phyloP scores from a whole-genome alignment of 2,113 vertebrate genomes.

The Cyprinodon tularosa region DNA sequence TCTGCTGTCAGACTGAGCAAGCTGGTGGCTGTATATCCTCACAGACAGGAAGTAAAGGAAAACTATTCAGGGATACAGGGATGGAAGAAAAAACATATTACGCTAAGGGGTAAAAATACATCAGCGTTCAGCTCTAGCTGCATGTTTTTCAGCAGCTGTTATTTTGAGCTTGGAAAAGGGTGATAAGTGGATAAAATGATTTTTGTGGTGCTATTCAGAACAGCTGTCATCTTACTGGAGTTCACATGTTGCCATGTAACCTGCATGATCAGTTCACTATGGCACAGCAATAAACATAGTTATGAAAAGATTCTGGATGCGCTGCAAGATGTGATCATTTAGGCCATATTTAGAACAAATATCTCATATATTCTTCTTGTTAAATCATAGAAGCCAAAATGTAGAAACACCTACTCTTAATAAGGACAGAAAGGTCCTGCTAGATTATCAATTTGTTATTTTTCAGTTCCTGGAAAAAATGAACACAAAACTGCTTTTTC shows the following conservation, averaged over 20 bases:
- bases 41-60: constrained; percentile 68
- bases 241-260: neutral
- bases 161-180: constrained; percentile 29
- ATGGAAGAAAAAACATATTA: constrained; percentile 41
- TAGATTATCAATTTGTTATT: neutral
- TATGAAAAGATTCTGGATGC: neutral
- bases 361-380: neutral
- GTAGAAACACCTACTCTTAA: neutral
- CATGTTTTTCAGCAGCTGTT: constrained; percentile 31
- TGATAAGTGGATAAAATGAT: constrained; percentile 28
- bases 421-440: neutral
- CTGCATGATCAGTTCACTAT: neutral
- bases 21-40: constrained; percentile 46
- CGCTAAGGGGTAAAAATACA: constrained; percentile 54
- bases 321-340: neutral
- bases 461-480: neutral
- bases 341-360: neutral
- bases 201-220: constrained; percentile 29
- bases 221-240: constrained; percentile 56
- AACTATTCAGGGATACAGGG: constrained; percentile 57
- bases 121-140: constrained; percentile 23
- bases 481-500: no score
- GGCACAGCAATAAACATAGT: neutral
- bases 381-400: neutral
- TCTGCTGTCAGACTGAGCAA: constrained; percentile 39